Evolutionary conservation across 2,888 invertebrate genomes (phyloP), one percentile per base, ranked within the genome.

Genomic region (Cremastobaeus sp.): DNA sequence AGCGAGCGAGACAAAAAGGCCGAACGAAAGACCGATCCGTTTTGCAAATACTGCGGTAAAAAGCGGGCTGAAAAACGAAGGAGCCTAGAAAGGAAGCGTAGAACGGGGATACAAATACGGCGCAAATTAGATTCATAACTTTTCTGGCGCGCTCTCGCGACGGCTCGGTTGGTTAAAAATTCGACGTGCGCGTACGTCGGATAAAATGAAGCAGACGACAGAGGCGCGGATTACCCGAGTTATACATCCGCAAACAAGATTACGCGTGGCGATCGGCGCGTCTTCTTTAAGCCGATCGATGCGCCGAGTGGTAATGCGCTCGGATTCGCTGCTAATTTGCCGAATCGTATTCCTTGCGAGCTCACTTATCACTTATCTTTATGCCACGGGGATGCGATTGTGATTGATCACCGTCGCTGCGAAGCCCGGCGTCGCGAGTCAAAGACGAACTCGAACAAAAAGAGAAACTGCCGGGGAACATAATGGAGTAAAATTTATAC

Each of bases 121-220:
- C 80, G 86, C 83, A 86, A 86, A 86, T 86, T 86, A 84, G 86
- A 86, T 86, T 86, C 85, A 84, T 86, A 86, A 86, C 85, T 86
- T 86, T 85, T 84, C 83, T 82, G 83, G 81, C 83, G 81, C 83
- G 82, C 82, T 85, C 81, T 81, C 78, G 81, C 79, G 76, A 79
- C 70, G 80, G 79, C 79, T 78, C 79, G 82, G 84, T 83, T 85
- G 82, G 86, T 86, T 85, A 85, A 86, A 86, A 86, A 86, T 86
- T 86, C 85, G 83, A 82, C 83, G 80, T 83, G 81, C 84, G 78
- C 83, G 85, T 84, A 84, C 85, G 25, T 8, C 25, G 25, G 8
- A 25, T 25, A 8, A 25, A 25, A 86, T 84, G 82, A 83, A 83
- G 82, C 82, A 82, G 78, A 32, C 57, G 73, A 72, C 68, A 80